These are phyloP conservation scores for Sipha flava DNA, from an alignment of 1,140 invertebrate species.

Conservation along the genomic window DNA sequence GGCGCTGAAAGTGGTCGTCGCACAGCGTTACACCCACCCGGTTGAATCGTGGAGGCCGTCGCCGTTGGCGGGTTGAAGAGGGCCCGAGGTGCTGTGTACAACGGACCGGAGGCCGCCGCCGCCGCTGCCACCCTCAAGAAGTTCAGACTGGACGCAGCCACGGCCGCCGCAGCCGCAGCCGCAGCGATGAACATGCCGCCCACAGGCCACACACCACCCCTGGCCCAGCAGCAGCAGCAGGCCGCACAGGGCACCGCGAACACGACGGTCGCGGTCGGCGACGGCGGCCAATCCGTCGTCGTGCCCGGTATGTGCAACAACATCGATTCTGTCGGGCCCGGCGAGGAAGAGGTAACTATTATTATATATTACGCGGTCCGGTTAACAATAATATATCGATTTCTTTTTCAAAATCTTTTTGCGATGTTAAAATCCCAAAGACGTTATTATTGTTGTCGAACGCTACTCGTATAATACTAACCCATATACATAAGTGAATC, in stretches of 20 bases:
- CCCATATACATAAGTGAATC: no score
- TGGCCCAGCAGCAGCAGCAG: background rate
- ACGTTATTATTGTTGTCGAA: no score
- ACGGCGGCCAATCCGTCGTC: background rate
- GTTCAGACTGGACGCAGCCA: conserved; percentile 26
- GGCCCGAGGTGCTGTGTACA: conserved; percentile 28
- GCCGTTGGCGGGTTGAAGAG: conserved; percentile 32
- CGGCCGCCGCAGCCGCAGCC: background rate
- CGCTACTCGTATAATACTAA: no score
- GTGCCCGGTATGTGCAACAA: conserved; percentile 3
- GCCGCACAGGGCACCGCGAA: background rate
- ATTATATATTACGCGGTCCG: background rate
- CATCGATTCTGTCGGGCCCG: conserved; percentile 15
- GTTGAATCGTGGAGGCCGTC: conserved; percentile 30
- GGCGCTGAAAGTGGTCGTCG: conserved; percentile 15
- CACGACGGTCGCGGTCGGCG: background rate
- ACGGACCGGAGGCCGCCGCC: conserved; percentile 24
- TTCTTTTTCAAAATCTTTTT: no score
- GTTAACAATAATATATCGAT: no score
- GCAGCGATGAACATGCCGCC: conserved; percentile 22
- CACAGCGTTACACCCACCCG: conserved; percentile 30
- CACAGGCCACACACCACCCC: background rate
- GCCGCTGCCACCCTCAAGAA: conserved; percentile 25
- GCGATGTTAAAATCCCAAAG: no score
- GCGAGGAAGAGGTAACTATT: conserved; percentile 22